These are phyloP conservation scores for Doris montereyensis DNA, from an alignment of 2,888 invertebrate species.

Conservation along the genomic window DNA sequence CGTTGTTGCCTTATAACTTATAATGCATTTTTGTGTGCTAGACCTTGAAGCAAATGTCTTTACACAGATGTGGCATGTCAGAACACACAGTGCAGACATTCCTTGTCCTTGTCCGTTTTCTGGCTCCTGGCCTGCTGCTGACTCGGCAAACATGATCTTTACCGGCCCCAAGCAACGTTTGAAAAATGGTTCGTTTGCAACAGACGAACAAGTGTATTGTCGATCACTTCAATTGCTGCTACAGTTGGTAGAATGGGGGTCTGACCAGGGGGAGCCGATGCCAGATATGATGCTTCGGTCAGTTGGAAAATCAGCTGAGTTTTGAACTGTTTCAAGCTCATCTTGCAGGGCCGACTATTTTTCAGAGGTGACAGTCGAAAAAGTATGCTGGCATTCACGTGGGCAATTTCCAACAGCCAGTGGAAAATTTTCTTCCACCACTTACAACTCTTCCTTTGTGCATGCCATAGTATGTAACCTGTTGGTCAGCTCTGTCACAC, in stretches of 20 bases:
- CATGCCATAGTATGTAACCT: slow-evolving; percentile 10
- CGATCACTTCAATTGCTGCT: background rate
- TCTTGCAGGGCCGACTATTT: background rate
- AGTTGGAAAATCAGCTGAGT: background rate
- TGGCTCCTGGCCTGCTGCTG: background rate
- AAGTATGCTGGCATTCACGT: background rate
- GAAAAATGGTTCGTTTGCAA: no score
- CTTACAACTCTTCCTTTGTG: slow-evolving; percentile 11
- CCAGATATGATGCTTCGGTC: background rate
- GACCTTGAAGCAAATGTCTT: no score
- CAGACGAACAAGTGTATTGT: background rate
- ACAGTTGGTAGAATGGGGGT: no score
- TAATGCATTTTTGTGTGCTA: no score
- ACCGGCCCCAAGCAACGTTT: no score
- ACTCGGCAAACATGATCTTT: background rate
- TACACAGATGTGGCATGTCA: no score
- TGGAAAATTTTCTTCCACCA: no score
- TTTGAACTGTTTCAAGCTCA: background rate
- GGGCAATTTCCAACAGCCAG: background rate
- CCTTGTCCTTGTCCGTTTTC: background rate
- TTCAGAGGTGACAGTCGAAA: background rate
- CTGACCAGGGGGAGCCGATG: background rate
- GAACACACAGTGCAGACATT: background rate
- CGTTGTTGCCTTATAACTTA: no score
- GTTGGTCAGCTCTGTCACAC: slow-evolving; percentile 3